phyloP scores from a whole-genome alignment of 1,140 invertebrate genomes.

The Ectropis grisescens region DNA sequence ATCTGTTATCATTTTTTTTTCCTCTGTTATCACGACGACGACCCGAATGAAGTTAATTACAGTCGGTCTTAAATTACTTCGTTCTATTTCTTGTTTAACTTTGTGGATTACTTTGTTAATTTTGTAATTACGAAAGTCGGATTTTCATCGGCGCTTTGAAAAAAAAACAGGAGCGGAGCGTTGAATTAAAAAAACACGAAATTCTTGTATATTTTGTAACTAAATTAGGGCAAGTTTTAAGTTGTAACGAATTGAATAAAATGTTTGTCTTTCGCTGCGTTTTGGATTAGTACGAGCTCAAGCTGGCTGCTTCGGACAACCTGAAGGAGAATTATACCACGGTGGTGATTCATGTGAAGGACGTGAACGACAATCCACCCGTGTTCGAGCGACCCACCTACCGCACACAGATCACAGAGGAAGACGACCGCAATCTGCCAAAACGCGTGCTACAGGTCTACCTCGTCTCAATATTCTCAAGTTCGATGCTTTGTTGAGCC shows the following conservation, averaged over 20 bases:
- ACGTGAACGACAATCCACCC: constrained; percentile 89
- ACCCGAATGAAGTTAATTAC: constrained; percentile 13
- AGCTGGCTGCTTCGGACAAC: constrained; percentile 94
- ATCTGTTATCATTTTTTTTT: constrained; percentile 4
- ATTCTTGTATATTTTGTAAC: too few species aligned
- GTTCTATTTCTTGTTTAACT: constrained; percentile 9
- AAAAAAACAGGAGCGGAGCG: too few species aligned
- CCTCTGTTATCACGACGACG: constrained; percentile 5
- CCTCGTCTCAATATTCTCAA: constrained; percentile 16
- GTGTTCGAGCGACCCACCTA: constrained; percentile 93
- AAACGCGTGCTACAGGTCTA: constrained; percentile 93
- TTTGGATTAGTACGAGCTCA: constrained; percentile 95
- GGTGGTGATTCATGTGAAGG: constrained; percentile 95
- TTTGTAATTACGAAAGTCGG: constrained; percentile 7
- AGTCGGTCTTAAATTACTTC: constrained; percentile 16
- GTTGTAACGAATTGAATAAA: too few species aligned
- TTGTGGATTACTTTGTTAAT: constrained; percentile 17
- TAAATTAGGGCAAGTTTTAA: too few species aligned
- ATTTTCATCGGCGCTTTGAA: too few species aligned
- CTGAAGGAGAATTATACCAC: constrained; percentile 96
- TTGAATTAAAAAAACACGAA: too few species aligned
- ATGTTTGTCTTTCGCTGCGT: too few species aligned
- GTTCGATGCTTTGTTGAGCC: constrained; percentile 36
- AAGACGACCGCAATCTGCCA: constrained; percentile 93
- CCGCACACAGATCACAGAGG: constrained; percentile 95